phyloP scores from a whole-genome alignment of 2,797 vertebrate species.

The Salmo trutta region DNA sequence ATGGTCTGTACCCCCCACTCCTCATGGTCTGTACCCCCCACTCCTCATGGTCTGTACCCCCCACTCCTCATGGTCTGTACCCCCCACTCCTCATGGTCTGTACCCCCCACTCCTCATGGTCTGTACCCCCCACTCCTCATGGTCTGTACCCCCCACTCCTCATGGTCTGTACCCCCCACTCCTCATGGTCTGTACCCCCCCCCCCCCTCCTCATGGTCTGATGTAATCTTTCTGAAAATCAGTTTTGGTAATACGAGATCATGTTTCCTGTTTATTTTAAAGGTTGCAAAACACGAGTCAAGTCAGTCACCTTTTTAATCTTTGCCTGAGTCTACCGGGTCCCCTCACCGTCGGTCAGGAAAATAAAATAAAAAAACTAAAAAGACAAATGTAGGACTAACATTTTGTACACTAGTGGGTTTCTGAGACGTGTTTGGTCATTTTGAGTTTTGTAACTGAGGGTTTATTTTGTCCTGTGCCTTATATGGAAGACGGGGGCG shows the following conservation, averaged over 20 bases:
- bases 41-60: slow-evolving; percentile 58
- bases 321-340: slow-evolving; percentile 63
- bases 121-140: slow-evolving; percentile 64
- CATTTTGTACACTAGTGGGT: slow-evolving; percentile 90
- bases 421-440: slow-evolving; percentile 82
- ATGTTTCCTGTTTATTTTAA: slow-evolving; percentile 85
- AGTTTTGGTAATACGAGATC: slow-evolving; percentile 84
- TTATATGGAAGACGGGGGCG: slow-evolving; percentile 89
- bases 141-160: slow-evolving; percentile 49
- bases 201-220: not conserved
- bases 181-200: no score
- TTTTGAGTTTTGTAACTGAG: slow-evolving; percentile 80
- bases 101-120: slow-evolving; percentile 57
- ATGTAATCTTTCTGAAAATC: slow-evolving; percentile 78
- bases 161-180: not conserved
- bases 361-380: slow-evolving; percentile 47
- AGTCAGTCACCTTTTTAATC: slow-evolving; percentile 82
- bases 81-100: slow-evolving; percentile 28
- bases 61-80: not conserved
- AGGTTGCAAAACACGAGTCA: slow-evolving; percentile 63
- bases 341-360: slow-evolving; percentile 60
- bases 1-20: not conserved
- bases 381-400: slow-evolving; percentile 79
- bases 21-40: slow-evolving; percentile 11
- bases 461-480: slow-evolving; percentile 97